A percentile compares a stretch with the other conserved stretches of the same genome.
phyloP scores from a whole-genome alignment of 2,888 invertebrate genomes.

The Hydraecia micacea region DNA sequence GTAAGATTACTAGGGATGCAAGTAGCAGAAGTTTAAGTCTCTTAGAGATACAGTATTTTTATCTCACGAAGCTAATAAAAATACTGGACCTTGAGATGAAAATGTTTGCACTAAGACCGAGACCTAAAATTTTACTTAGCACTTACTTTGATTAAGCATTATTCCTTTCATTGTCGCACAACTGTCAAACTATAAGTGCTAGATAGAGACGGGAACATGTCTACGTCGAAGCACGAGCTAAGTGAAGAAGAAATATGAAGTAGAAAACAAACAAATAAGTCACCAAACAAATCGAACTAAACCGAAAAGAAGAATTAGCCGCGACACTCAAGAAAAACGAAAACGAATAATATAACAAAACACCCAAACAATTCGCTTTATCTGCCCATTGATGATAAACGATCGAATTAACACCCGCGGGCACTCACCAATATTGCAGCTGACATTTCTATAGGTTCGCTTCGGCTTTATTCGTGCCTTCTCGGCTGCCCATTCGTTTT shows the following conservation, averaged over 20 bases:
- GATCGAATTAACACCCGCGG: conserved; percentile 53
- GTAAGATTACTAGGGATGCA: conserved; percentile 5
- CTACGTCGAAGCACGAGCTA: neutral
- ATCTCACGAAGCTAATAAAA: neutral
- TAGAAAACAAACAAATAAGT: conserved; percentile 18
- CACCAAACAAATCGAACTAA: conserved; percentile 4
- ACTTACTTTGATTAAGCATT: neutral
- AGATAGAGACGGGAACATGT: neutral
- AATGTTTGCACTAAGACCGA: neutral
- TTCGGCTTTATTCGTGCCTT: conserved; percentile 53
- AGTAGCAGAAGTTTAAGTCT: neutral
- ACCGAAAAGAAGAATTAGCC: conserved; percentile 23
- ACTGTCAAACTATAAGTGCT: neutral
- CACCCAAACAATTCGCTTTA: conserved; percentile 36
- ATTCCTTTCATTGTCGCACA: neutral
- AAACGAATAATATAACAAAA: conserved; percentile 31
- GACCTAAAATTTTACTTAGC: neutral
- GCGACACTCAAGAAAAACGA: conserved; percentile 7
- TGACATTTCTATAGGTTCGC: conserved; percentile 62
- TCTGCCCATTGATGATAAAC: conserved; percentile 55
- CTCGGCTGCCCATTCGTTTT: conserved; percentile 42
- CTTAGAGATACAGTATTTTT: neutral
- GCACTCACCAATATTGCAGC: conserved; percentile 58
- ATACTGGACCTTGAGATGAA: neutral
- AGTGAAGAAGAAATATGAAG: neutral